Conservation (phyloP, 2,888 invertebrate species). For the Nemoura dubitans region DNA sequence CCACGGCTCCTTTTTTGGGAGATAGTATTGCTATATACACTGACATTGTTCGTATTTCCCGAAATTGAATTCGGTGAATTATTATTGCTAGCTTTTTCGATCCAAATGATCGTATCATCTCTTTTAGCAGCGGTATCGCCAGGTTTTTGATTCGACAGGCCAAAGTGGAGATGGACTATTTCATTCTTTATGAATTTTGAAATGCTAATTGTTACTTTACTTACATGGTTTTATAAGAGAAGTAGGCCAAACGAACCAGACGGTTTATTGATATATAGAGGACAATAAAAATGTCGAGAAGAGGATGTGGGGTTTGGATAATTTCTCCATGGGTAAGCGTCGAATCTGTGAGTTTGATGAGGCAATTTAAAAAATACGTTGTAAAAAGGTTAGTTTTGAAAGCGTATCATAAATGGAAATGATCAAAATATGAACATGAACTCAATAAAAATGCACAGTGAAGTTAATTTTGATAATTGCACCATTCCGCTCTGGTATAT, state of each 20-base stretch:
- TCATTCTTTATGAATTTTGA: background rate
- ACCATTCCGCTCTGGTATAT: background rate
- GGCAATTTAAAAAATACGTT: background rate
- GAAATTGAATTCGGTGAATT: background rate
- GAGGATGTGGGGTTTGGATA: background rate
- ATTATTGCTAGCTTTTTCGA: background rate
- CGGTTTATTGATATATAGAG: background rate
- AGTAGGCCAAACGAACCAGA: background rate
- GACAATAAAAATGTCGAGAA: background rate
- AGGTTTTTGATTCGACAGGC: background rate
- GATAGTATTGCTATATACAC: background rate
- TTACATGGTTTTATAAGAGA: background rate
- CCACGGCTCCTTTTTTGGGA: background rate
- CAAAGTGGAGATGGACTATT: background rate
- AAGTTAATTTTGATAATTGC: background rate
- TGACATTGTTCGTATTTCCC: background rate
- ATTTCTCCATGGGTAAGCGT: background rate
- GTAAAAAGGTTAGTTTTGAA: background rate
- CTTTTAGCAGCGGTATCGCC: background rate
- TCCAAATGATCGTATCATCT: background rate
- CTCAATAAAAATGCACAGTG: background rate
- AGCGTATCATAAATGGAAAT: background rate
- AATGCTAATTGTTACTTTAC: background rate
- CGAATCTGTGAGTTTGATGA: conserved; percentile 5
- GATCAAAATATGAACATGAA: background rate